Evolutionary conservation across 2,113 vertebrate species (phyloP).

Genomic region (Boulengeromyrus knoepffleri): DNA sequence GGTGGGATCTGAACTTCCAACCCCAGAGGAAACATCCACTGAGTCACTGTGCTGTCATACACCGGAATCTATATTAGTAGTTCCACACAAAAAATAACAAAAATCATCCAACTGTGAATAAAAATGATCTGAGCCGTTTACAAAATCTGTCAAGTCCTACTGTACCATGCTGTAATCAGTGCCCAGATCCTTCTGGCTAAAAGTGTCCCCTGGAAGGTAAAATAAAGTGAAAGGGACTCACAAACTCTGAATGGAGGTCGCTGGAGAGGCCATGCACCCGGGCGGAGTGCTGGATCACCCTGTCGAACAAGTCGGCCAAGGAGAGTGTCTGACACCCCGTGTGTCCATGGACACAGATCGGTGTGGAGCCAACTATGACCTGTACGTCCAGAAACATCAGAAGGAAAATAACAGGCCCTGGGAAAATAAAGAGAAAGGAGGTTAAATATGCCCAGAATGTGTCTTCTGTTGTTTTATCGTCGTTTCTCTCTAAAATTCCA

Average conservation of each 20-base stretch:
- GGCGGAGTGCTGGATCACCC: constrained; percentile 56
- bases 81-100: background rate
- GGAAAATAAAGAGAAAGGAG: background rate
- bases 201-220: background rate
- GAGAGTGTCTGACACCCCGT: constrained; percentile 32
- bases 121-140: background rate
- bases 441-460: background rate
- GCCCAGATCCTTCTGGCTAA: background rate
- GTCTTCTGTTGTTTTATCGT: background rate
- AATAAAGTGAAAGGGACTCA: constrained; percentile 31
- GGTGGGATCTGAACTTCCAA: background rate
- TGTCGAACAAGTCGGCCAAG: constrained; percentile 52
- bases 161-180: background rate
- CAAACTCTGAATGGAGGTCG: constrained; percentile 51
- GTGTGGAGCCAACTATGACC: constrained; percentile 1
- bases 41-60: background rate
- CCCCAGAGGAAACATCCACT: background rate
- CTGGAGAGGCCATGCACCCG: constrained; percentile 56
- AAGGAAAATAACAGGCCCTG: constrained; percentile 25
- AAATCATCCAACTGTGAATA: background rate
- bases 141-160: constrained; percentile 8
- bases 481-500: background rate
- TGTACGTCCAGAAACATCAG: constrained; percentile 37
- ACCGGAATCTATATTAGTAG: background rate
- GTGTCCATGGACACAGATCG: constrained; percentile 30